Evolutionary conservation across 2,113 vertebrate genomes (phyloP).

Genomic region (Malurus melanocephalus): DNA sequence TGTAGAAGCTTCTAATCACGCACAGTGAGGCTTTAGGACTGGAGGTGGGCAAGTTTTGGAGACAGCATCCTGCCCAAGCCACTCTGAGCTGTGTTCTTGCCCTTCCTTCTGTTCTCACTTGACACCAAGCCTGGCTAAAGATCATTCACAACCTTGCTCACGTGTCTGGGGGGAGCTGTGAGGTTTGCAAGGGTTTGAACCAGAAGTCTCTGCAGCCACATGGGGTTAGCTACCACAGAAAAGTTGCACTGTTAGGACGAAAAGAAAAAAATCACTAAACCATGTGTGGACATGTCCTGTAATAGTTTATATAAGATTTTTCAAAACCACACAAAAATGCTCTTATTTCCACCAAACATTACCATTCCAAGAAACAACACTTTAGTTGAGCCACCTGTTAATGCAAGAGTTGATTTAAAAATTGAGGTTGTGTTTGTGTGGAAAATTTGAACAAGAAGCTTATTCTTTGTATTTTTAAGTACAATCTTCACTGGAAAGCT

Average conservation of each 20-base stretch:
- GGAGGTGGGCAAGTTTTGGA: not conserved
- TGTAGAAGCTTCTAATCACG: not conserved
- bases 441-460: constrained; percentile 6
- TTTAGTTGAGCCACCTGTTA: not conserved
- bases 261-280: not conserved
- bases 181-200: not conserved
- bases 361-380: not conserved
- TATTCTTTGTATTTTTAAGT: not conserved
- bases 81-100: not conserved
- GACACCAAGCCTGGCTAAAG: not conserved
- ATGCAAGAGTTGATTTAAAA: not conserved
- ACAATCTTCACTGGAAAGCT: constrained; percentile 11
- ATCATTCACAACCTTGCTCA: not conserved
- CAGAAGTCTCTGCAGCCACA: not conserved
- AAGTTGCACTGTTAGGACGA: not conserved
- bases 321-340: not conserved
- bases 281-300: not conserved
- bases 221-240: not conserved
- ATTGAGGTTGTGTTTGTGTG: not conserved
- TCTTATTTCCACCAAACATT: not conserved
- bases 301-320: not conserved
- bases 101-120: rapidly evolving
- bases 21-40: not conserved
- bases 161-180: not conserved
- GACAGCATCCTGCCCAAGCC: not conserved